Conservation (phyloP, 2,888 invertebrate species). For the Cryptocheilus praepositus region DNA sequence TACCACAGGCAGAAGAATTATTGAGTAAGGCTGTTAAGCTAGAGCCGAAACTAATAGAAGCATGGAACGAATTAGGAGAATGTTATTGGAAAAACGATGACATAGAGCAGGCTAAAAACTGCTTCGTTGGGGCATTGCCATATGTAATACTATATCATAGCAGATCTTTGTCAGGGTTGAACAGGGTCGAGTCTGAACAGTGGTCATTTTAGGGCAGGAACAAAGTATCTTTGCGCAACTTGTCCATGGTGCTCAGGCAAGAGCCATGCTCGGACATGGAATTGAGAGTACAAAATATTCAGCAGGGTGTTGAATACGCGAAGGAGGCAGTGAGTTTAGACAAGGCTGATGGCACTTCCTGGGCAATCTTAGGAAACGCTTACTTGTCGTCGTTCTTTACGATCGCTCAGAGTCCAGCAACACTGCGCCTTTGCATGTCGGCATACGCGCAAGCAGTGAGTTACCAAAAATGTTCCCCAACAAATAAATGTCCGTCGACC, state of each 20-base stretch:
- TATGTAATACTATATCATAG: constrained; percentile 76
- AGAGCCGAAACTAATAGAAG: constrained; percentile 86
- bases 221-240: constrained; percentile 84
- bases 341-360: constrained; percentile 86
- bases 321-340: constrained; percentile 89
- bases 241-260: constrained; percentile 89
- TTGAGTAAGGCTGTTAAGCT: constrained; percentile 90
- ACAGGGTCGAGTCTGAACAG: too few species aligned
- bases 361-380: constrained; percentile 91
- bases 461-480: constrained; percentile 39
- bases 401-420: constrained; percentile 83
- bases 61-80: constrained; percentile 94
- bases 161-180: background rate
- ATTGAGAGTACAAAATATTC: constrained; percentile 79
- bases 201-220: constrained; percentile 79
- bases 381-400: constrained; percentile 88
- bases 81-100: constrained; percentile 92
- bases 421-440: constrained; percentile 84
- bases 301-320: constrained; percentile 85
- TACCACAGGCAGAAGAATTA: constrained; percentile 83
- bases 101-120: constrained; percentile 86
- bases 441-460: constrained; percentile 88
- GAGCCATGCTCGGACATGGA: constrained; percentile 76
- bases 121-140: constrained; percentile 86
- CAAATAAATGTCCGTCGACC: too few species aligned